Base-by-base conservation (phyloP, 2,888 invertebrate genomes). In the Cataglyphis albicans region DNA sequence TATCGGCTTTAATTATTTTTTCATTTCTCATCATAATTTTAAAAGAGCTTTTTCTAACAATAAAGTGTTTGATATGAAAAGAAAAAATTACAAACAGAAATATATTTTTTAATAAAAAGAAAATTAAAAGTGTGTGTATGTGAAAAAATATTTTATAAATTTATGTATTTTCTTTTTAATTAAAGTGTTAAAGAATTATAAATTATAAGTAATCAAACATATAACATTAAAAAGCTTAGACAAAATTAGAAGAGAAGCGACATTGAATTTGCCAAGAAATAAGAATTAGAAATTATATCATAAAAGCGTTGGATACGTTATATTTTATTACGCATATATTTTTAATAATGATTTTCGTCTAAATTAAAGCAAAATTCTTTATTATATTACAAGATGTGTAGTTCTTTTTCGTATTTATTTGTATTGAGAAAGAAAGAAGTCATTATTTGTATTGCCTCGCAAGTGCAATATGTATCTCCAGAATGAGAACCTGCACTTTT, bases 401-500 rank as follows among this genome's bases (percentile, higher is more conserved):
- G 35, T 35, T 21, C 25, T 61, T 72, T 25, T 59, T 7, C 25
- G 18, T 35, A 61, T 35, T 48, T 25, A 35, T 32, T 44, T 18
- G 25, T 35, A 5, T 44, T 29, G 44, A 32, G n/a, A 59, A 59
- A 48, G 55, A 35, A 59, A 35, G 25, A 44, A 61, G 72, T 80
- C 48, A 59, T 41, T 9, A 44, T 61, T 38, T n/a, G 7, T 12
- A 35, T 59, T 32, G 59, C 57, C 59, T 61, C 44, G 59, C 44
- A 35, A 72, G 25, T 61, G 44, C 72, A 29, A 44, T 35, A 87
- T 35, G 86, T 84, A 88, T 81, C 80, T 64, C 61, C 80, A 59
- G 78, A 84, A 90, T 92, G 92, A 92, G 92, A 92, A 92, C 92
- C 92, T 88, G 87, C 88, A 90, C 87, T 92, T 91, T 89, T 89